These are phyloP conservation scores for Yponomeuta malinellus DNA, from an alignment of 2,888 invertebrate genomes.

Conservation along the genomic window DNA sequence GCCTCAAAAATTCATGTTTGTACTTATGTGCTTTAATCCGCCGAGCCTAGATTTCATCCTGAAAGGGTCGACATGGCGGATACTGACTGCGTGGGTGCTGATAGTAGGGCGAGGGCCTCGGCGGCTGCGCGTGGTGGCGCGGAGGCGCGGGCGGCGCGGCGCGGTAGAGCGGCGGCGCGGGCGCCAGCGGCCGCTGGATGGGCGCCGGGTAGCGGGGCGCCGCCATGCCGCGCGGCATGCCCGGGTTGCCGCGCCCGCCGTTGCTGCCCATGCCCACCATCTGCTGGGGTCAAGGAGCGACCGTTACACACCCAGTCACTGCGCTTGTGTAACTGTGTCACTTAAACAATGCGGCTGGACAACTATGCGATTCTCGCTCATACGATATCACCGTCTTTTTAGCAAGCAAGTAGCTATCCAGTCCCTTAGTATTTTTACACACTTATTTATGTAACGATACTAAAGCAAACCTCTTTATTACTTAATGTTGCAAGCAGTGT, in stretches of 20 bases:
- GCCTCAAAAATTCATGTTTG: no score
- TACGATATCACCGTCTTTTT: no score
- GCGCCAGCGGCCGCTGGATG: slow-evolving; percentile 72
- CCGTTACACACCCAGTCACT: slow-evolving; percentile 1
- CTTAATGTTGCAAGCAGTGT: no score
- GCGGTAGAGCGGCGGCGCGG: slow-evolving; percentile 56
- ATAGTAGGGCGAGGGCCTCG: slow-evolving; percentile 55
- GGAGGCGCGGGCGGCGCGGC: slow-evolving; percentile 40
- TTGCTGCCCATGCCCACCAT: slow-evolving; percentile 56
- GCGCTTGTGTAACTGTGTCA: no score
- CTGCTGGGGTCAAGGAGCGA: slow-evolving; percentile 29
- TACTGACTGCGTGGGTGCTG: slow-evolving; percentile 68
- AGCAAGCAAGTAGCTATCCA: no score
- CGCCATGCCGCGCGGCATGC: slow-evolving; percentile 44
- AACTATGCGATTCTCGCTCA: no score
- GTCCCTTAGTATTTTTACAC: no score
- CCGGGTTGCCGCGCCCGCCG: slow-evolving; percentile 28
- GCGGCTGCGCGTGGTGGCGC: slow-evolving; percentile 35
- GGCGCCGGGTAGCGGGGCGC: slow-evolving; percentile 73
- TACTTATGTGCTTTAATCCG: no score
- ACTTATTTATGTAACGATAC: no score
- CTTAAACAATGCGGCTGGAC: no score
- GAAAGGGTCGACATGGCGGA: not conserved
- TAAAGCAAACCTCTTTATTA: no score
- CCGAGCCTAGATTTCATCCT: no score